Percentiles rank a stretch among this genome's conserved stretches.
Conservation (phyloP, 2,797 vertebrate genomes). For the Dipus sagitta region DNA sequence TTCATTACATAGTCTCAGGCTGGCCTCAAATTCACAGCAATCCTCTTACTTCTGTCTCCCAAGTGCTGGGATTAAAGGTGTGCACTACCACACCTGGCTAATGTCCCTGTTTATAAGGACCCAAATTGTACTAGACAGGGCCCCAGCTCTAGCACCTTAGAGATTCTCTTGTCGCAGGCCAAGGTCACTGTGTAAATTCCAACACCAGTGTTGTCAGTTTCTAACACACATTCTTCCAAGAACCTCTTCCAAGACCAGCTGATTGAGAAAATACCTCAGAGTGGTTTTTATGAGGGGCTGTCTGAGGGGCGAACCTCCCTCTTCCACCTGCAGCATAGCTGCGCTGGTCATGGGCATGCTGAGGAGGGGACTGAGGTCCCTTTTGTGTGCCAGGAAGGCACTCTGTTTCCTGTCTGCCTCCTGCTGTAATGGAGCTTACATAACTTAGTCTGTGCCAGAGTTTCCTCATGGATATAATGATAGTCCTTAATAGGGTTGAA, state of each 20-base stretch:
- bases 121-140: accelerated
- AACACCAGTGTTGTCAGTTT: too few species aligned
- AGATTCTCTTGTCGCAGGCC: not conserved
- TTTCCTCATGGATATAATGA: not conserved
- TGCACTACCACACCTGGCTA: not conserved
- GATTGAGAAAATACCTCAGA: not conserved
- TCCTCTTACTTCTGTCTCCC: not conserved
- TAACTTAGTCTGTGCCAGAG: not conserved
- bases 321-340: not conserved
- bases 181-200: not conserved
- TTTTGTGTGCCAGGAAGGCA: not conserved
- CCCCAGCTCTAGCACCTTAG: not conserved
- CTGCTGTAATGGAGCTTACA: not conserved
- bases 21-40: not conserved
- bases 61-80: not conserved
- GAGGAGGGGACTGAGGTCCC: accelerated
- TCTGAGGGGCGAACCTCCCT: not conserved
- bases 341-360: accelerated
- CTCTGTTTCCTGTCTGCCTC: accelerated
- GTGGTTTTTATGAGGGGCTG: not conserved
- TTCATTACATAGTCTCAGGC: not conserved
- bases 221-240: not conserved
- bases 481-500: not conserved
- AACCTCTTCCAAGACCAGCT: not conserved
- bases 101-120: not conserved